phyloP scores from a whole-genome alignment of 2,888 invertebrate species.

The Archaeoteleia sp. region DNA sequence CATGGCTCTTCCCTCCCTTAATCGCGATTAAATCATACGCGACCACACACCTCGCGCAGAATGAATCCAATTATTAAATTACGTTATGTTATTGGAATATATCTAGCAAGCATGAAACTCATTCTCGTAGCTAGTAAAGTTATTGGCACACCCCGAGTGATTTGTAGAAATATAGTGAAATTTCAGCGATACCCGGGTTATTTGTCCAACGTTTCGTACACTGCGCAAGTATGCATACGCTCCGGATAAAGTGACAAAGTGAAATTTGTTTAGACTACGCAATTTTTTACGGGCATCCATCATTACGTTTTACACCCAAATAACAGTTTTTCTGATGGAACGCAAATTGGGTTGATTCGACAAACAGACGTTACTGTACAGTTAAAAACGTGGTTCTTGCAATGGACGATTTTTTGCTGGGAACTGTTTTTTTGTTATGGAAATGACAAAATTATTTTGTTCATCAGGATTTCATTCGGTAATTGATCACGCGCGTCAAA shows the following conservation, averaged over 20 bases:
- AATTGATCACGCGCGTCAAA: too few relatives aligned
- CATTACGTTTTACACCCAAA: too few relatives aligned
- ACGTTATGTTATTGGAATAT: slow-evolving; percentile 36
- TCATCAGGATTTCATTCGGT: too few relatives aligned
- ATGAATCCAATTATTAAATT: slow-evolving; percentile 53
- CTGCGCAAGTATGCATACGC: slow-evolving; percentile 16
- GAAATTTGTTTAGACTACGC: slow-evolving; percentile 4
- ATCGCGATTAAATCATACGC: slow-evolving; percentile 57
- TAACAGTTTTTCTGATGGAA: too few relatives aligned
- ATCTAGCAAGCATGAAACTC: slow-evolving; percentile 29
- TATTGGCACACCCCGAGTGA: slow-evolving; percentile 24
- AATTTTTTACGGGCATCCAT: too few relatives aligned
- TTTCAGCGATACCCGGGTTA: slow-evolving; percentile 26
- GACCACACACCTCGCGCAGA: slow-evolving; percentile 45
- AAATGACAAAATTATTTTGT: too few relatives aligned
- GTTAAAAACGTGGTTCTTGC: too few relatives aligned
- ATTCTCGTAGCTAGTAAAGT: slow-evolving; percentile 24
- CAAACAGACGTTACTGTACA: too few relatives aligned
- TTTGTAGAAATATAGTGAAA: slow-evolving; percentile 28
- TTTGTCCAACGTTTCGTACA: slow-evolving; percentile 4
- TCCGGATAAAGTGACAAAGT: slow-evolving; percentile 12
- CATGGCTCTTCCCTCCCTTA: slow-evolving; percentile 52
- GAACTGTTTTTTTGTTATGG: too few relatives aligned
- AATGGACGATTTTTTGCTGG: too few relatives aligned
- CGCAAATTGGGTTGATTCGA: too few relatives aligned